Conservation (phyloP, 2,113 vertebrate species). For the Datnioides undecimradiatus region DNA sequence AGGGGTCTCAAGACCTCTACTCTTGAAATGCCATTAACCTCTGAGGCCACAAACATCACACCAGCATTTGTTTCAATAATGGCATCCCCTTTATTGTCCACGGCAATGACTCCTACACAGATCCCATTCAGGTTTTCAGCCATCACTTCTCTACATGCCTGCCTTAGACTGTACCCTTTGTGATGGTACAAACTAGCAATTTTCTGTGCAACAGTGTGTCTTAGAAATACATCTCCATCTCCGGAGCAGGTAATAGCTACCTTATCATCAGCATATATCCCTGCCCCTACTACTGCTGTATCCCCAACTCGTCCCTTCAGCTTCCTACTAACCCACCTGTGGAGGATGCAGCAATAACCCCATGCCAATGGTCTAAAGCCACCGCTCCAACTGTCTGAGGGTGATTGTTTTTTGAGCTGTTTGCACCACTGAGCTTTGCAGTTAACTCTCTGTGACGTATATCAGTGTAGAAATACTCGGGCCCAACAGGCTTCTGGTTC, state of each 20-base stretch:
- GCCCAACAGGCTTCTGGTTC: conserved; percentile 64
- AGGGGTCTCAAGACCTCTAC: conserved; percentile 80
- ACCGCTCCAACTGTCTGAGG: conserved; percentile 87
- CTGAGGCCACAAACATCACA: conserved; percentile 84
- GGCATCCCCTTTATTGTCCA: conserved; percentile 77
- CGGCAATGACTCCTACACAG: conserved; percentile 84
- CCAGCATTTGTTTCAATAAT: conserved; percentile 83
- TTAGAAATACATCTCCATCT: conserved; percentile 85
- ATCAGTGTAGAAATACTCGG: conserved; percentile 84
- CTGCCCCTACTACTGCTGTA: conserved; percentile 85
- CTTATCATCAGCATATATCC: conserved; percentile 83
- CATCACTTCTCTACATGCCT: conserved; percentile 83
- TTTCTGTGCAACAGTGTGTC: conserved; percentile 84
- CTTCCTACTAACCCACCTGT: conserved; percentile 84
- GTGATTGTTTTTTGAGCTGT: conserved; percentile 77
- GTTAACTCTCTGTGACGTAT: conserved; percentile 76
- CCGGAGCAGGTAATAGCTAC: conserved; percentile 85
- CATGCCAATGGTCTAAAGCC: conserved; percentile 76
- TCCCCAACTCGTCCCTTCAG: conserved; percentile 85
- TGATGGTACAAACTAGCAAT: conserved; percentile 83
- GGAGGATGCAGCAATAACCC: conserved; percentile 83
- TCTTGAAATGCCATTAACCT: conserved; percentile 66
- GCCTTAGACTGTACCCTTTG: conserved; percentile 78
- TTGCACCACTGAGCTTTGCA: conserved; percentile 55
- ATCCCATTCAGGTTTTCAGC: conserved; percentile 72